These are phyloP conservation scores for Synanceia verrucosa DNA, from an alignment of 2,797 vertebrate species.

Conservation along the genomic window DNA sequence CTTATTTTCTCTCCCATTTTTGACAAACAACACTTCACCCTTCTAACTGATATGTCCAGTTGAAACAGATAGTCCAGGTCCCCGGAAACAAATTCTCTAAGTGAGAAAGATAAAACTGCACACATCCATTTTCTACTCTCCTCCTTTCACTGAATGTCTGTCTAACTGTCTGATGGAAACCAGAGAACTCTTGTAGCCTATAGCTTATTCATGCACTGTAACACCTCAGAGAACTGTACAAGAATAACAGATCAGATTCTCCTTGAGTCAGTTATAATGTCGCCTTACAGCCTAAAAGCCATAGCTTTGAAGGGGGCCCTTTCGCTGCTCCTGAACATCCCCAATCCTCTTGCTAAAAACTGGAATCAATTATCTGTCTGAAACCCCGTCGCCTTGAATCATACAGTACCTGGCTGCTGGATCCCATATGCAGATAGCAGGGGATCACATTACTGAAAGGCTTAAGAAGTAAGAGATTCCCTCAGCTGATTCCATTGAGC, in stretches of 20 bases:
- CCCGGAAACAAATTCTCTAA: conserved; percentile 43
- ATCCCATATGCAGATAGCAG: conserved; percentile 65
- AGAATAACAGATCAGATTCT: conserved; percentile 77
- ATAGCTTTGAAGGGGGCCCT: conserved; percentile 45
- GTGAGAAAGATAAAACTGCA: conserved; percentile 54
- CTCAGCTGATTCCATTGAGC: conserved; percentile 71
- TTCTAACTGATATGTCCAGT: conserved; percentile 59
- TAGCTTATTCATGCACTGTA: conserved; percentile 75
- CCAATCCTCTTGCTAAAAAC: conserved; percentile 55
- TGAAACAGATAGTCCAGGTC: conserved; percentile 16
- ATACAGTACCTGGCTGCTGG: conserved; percentile 59
- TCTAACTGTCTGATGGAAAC: conserved; percentile 62
- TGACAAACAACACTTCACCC: conserved; percentile 12
- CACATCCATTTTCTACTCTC: conserved; percentile 47
- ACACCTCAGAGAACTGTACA: conserved; percentile 67
- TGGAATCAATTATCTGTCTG: conserved; percentile 69
- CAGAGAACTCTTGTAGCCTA: conserved; percentile 66
- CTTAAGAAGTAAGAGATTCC: conserved; percentile 73
- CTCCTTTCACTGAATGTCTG: conserved; percentile 31
- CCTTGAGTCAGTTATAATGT: conserved; percentile 76
- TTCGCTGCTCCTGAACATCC: conserved; percentile 44
- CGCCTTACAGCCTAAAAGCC: conserved; percentile 62
- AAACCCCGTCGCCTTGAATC: conserved; percentile 42
- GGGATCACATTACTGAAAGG: conserved; percentile 71
- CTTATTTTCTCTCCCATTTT: conserved; percentile 31